Base-by-base conservation (phyloP, 2,797 vertebrate species). In the Sibirionetta formosa region DNA sequence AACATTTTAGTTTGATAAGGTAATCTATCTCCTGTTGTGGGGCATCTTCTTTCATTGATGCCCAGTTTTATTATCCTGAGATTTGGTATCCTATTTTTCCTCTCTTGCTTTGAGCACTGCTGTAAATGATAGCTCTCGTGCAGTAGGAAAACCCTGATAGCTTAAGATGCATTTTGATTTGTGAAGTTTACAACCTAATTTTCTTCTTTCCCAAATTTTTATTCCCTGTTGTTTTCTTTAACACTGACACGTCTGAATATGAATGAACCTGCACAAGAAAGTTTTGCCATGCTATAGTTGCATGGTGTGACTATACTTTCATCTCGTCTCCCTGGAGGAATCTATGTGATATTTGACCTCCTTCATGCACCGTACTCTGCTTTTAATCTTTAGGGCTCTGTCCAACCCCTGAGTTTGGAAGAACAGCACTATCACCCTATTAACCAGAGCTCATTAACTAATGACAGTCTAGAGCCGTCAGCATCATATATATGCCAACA, bases 401-500 rank as follows among this genome's bases (percentile, higher is more conserved):
- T 50, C 61, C 72, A 83, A 83, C 61, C 14, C 19, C 35, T 69
- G 63, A 24, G 11, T 77, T 91, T 79, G 68, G 56, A 66, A 57
- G 29, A 51, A 18, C 7, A 14, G 46, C 72, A 69, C 66, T 72
- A 36, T 46, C 24, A n/a, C 24, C 44, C 5, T 60, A 64, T 63
- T 86, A 36, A 89, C 50, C 44, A 86, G 92, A 85, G 78, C 83
- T 92, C 73, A 33, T 53, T 88, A 90, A 10, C 65, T 42, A 57
- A 36, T 36, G 79, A 88, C 91, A 88, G 77, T 44, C 51, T 70
- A 44, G 63, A 69, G 82, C 93, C 92, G 91, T 68, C 95, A 76
- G 38, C 0, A 31, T 91, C 84, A 53, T 96, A 80, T 85, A 68
- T 88, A 80, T 93, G 91, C 91, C 93, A 94, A 86, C 92, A 96